Conservation (phyloP, 2,797 vertebrate species). For the Psittacula echo region DNA sequence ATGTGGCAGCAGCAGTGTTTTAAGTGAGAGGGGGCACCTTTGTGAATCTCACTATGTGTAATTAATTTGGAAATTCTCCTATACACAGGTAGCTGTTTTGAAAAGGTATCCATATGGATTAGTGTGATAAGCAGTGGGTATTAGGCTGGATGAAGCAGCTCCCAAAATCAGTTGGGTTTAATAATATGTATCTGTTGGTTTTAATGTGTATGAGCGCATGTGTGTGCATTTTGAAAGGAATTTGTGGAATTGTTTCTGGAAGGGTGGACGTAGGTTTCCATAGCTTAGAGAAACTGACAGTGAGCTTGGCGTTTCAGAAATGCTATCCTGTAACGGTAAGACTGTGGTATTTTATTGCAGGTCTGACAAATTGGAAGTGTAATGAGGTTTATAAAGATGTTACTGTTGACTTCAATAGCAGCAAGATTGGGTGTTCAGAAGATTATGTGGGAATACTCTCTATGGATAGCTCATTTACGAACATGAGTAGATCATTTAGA, state of each 20-base stretch:
- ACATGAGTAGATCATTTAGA: slow-evolving; percentile 34
- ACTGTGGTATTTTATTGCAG: neutral
- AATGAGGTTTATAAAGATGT: slow-evolving; percentile 16
- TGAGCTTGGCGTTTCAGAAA: neutral
- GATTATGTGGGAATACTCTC: slow-evolving; percentile 39
- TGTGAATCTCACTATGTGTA: neutral
- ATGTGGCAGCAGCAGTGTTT: neutral
- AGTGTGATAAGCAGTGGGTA: neutral
- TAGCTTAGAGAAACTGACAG: neutral
- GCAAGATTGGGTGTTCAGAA: slow-evolving; percentile 10
- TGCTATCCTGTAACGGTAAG: neutral
- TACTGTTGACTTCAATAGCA: slow-evolving; percentile 1
- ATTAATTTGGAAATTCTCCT: slow-evolving; percentile 2
- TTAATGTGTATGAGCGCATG: neutral
- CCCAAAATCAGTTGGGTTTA: neutral
- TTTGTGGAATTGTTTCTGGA: neutral
- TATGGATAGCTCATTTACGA: slow-evolving; percentile 40
- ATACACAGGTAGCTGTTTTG: neutral
- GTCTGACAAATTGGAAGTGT: neutral
- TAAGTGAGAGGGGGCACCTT: neutral
- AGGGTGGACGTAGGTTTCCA: neutral
- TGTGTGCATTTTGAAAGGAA: neutral
- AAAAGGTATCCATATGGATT: neutral
- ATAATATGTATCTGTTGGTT: neutral
- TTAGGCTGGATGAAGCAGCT: neutral